Percentiles rank a stretch among this genome's conserved stretches.
phyloP scores from a whole-genome alignment of 1,140 invertebrate species.

The Oppia nitens region DNA sequence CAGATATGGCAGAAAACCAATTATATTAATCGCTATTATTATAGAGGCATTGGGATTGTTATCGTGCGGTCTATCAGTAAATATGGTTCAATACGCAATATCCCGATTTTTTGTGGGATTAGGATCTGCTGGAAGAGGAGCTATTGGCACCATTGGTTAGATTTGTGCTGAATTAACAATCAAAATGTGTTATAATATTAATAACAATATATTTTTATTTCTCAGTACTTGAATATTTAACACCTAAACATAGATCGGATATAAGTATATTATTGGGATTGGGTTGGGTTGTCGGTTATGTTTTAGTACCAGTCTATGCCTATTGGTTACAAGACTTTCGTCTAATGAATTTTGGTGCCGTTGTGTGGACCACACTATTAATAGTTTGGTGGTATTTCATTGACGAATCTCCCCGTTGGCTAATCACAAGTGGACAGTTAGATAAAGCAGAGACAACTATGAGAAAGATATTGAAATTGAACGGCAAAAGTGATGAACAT shows the following conservation, averaged over 20 bases:
- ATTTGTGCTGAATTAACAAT: neutral
- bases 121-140: neutral
- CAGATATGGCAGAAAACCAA: conserved; percentile 34
- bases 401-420: neutral
- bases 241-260: neutral
- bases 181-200: neutral
- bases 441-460: neutral
- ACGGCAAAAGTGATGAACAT: neutral
- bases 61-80: neutral
- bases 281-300: neutral
- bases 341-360: neutral
- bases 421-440: neutral
- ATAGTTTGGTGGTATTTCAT: neutral
- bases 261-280: neutral
- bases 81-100: neutral
- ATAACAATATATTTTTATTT: neutral
- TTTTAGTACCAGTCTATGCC: neutral
- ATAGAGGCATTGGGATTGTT: neutral
- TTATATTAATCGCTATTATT: conserved; percentile 16
- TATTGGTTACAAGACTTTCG: neutral
- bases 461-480: neutral
- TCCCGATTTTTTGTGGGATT: neutral
- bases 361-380: neutral
- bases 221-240: neutral
- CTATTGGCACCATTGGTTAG: neutral